These are phyloP conservation scores for Chironomus striatipennis DNA, from an alignment of 1,140 invertebrate genomes.

Conservation along the genomic window DNA sequence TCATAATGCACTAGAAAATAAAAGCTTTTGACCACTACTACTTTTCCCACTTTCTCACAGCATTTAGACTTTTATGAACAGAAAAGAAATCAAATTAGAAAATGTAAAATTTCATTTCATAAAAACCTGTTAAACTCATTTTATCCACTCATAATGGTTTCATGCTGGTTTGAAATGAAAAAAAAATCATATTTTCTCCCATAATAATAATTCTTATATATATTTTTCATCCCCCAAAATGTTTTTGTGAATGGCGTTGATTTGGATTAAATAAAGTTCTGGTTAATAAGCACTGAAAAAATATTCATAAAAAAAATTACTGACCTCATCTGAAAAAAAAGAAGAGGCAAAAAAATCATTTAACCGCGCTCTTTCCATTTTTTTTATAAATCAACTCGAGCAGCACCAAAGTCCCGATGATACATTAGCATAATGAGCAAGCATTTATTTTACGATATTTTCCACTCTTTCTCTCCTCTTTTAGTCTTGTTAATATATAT, in stretches of 20 bases:
- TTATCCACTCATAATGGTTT: too few relatives aligned
- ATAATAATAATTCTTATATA: too few relatives aligned
- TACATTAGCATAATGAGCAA: constrained; percentile 19
- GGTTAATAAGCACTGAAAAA: neutral
- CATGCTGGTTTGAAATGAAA: too few relatives aligned
- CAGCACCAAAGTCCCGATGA: constrained; percentile 1
- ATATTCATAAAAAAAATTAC: neutral
- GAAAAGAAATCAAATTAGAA: too few relatives aligned
- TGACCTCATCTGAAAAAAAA: neutral
- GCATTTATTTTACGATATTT: constrained; percentile 18
- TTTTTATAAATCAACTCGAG: neutral
- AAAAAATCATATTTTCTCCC: too few relatives aligned
- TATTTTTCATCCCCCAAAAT: too few relatives aligned
- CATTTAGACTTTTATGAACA: too few relatives aligned
- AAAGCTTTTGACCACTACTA: too few relatives aligned
- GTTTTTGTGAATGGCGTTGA: neutral
- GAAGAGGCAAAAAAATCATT: neutral
- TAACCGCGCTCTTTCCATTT: neutral
- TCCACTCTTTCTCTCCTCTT: neutral
- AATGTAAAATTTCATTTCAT: too few relatives aligned
- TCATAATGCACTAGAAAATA: too few relatives aligned
- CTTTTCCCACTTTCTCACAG: too few relatives aligned
- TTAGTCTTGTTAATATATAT: neutral
- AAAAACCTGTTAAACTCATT: too few relatives aligned
- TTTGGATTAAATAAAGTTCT: constrained; percentile 1